Conservation (phyloP, 2,113 vertebrate species). For the Mustelus asterias region DNA sequence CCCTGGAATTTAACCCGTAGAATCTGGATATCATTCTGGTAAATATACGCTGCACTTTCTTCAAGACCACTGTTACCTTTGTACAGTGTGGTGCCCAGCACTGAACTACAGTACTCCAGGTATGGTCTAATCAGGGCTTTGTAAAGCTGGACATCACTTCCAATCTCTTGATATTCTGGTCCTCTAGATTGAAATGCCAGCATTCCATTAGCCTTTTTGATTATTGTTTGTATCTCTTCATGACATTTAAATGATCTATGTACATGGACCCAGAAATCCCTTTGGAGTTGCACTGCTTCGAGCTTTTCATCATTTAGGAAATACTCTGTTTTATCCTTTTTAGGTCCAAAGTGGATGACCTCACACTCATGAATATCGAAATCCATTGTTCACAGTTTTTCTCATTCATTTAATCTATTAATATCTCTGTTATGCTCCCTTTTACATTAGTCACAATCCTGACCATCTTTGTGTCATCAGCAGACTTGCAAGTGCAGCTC, state of each 20-base stretch:
- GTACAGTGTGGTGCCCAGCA: neutral
- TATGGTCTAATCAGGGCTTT: too few species aligned
- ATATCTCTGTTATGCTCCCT: neutral
- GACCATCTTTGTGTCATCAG: neutral
- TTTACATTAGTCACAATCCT: neutral
- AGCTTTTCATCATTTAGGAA: neutral
- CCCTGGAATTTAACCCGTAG: neutral
- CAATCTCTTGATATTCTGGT: neutral
- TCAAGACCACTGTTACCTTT: too few species aligned
- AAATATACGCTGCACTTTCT: neutral
- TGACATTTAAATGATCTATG: neutral
- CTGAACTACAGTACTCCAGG: neutral
- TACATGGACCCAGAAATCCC: neutral
- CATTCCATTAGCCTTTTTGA: neutral
- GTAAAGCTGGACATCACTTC: neutral
- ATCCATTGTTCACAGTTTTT: neutral
- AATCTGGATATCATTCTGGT: neutral
- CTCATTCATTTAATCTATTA: neutral
- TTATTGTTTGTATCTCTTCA: neutral
- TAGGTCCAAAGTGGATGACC: neutral
- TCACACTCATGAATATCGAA: neutral
- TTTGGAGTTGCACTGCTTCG: neutral
- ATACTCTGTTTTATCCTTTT: neutral
- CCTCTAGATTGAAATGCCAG: neutral
- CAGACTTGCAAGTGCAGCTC: too few species aligned